A percentile compares a stretch with the other conserved stretches of the same genome.
These are phyloP conservation scores for Aphelenchoides besseyi DNA, from an alignment of 1,140 invertebrate genomes.

Conservation along the genomic window DNA sequence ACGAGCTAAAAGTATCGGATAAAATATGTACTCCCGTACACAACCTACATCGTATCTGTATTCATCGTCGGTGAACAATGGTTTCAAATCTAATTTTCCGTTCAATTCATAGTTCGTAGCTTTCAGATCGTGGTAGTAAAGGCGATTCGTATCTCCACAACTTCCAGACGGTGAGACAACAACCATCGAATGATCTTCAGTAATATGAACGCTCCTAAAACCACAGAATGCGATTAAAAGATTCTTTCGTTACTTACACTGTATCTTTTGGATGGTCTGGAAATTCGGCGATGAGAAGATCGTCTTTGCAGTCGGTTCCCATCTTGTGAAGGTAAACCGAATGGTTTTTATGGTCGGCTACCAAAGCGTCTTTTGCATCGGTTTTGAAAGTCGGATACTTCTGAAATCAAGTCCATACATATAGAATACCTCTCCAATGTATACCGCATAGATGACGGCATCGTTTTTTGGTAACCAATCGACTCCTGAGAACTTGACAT, in stretches of 20 bases:
- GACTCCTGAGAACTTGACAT: slow-evolving; percentile 84
- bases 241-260: slow-evolving; percentile 71
- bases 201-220: slow-evolving; percentile 44
- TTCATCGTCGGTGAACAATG: slow-evolving; percentile 77
- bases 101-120: slow-evolving; percentile 45
- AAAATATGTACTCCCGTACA: slow-evolving; percentile 38
- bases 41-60: slow-evolving; percentile 82
- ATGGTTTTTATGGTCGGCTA: slow-evolving; percentile 79
- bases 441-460: slow-evolving; percentile 87
- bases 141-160: slow-evolving; percentile 56
- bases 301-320: slow-evolving; percentile 79
- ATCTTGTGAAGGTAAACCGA: slow-evolving; percentile 88
- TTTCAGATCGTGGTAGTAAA: slow-evolving; percentile 58
- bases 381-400: slow-evolving; percentile 76
- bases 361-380: slow-evolving; percentile 83
- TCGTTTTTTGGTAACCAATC: slow-evolving; percentile 91
- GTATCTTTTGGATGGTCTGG: slow-evolving; percentile 84
- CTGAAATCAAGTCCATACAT: slow-evolving; percentile 55
- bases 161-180: slow-evolving; percentile 49
- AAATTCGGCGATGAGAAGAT: slow-evolving; percentile 84
- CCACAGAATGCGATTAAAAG: slow-evolving; percentile 13
- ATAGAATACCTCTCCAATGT: not conserved
- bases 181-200: slow-evolving; percentile 56
- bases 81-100: slow-evolving; percentile 57
- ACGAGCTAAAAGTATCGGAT: slow-evolving; percentile 15